Evolutionary conservation across 2,888 invertebrate species (phyloP), one percentile per base, ranked within the genome.

Genomic region (Ormyrus nitidulus): DNA sequence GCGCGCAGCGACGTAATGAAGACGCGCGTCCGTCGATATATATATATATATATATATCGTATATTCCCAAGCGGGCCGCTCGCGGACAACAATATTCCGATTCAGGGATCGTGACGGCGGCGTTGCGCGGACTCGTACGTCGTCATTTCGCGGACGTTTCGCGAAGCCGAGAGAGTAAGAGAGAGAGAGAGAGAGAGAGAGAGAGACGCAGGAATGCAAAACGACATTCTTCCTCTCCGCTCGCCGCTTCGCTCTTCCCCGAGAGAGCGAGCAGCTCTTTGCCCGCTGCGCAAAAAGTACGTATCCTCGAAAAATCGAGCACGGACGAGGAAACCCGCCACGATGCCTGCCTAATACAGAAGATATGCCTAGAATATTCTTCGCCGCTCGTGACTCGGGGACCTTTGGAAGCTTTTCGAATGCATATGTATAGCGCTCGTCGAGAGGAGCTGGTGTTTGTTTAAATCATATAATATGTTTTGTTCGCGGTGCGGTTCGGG

Each of bases 121-220:
- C 44, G 71, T 69, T 9, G 46, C 7, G 7, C 34, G 3, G 34
- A 34, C 4, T 19, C 19, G 34, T 4, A 34, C 48, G 65, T 46
- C 56, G 13, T 73, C 62, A 8, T 46, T 54, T 62, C 10, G 7
- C 5, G 48, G 34, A 6, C 51, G 51, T 66, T 49, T 66, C 59
- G 51, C 61, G 34, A 34, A 34, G 34, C 10, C 58, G 66, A 74
- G 65, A 13, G 61, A 53, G 48, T n/a, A 11, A 44, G 53, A 34
- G 8, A 8, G 49, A 49, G 61, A 49, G 49, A 49, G 34, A 19
- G 58, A 44, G 53, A 34, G 8, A 8, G 49, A 49, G 61, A 49
- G 49, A 49, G 34, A 19, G 58, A 19, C 64, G 49, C 34, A 34
- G 76, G 76, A 77, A 69, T 69, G 76, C 69, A 70, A 77, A 77